phyloP scores from a whole-genome alignment of 2,888 invertebrate species.

The Eilema griseolum region DNA sequence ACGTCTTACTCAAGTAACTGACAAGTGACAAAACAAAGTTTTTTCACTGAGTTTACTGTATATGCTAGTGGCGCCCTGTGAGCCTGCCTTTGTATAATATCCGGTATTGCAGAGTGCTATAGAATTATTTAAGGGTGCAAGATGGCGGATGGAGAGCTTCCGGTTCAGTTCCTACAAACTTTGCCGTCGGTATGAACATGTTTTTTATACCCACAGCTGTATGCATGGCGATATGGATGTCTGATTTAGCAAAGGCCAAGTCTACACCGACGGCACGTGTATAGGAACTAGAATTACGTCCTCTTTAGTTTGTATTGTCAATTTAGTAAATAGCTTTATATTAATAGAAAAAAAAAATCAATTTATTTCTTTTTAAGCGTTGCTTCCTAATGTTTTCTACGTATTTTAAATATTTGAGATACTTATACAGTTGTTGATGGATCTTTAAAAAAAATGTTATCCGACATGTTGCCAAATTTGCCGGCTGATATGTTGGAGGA shows the following conservation, averaged over 20 bases:
- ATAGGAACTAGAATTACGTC: neutral
- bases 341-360: neutral
- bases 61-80: too few relatives aligned
- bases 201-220: neutral
- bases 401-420: slow-evolving; percentile 15
- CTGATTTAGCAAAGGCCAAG: neutral
- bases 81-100: neutral
- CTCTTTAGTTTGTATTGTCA: neutral
- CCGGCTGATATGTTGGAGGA: neutral
- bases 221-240: neutral
- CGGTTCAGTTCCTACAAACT: neutral
- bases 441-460: neutral
- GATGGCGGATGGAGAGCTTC: neutral
- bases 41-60: too few relatives aligned
- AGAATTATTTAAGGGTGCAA: slow-evolving; percentile 3
- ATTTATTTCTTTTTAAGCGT: slow-evolving; percentile 8
- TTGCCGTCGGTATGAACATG: neutral
- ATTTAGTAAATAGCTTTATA: slow-evolving; percentile 3
- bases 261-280: neutral
- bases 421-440: slow-evolving; percentile 18
- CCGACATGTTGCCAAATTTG: neutral
- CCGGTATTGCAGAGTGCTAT: neutral
- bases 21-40: too few relatives aligned
- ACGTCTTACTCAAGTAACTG: too few relatives aligned
- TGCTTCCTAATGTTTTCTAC: slow-evolving; percentile 19